Evolutionary conservation across 1,140 invertebrate species (phyloP), one percentile per base, ranked within the genome.

Genomic region (Cyrtorhinus lividipennis): DNA sequence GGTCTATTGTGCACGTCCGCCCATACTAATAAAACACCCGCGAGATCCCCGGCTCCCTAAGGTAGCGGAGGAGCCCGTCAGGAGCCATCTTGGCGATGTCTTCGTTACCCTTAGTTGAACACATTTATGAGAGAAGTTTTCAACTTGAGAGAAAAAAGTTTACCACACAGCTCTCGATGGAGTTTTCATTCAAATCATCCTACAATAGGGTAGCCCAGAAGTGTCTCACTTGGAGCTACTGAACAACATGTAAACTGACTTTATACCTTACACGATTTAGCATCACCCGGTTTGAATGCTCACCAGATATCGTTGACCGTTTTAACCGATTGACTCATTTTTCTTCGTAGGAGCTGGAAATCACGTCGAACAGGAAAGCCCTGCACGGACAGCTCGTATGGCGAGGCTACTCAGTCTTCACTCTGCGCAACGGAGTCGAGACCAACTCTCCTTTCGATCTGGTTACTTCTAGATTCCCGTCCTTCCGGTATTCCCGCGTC

Each of bases 401-500:
- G 88, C 73, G 77, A 5, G 76, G 80, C 53, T 93, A 93, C 73
- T 80, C 82, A 22, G 81, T 88, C 62, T 78, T 80, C 66, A 81
- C 79, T 13, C 81, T 80, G 27, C 76, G 77, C 69, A 77, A 76
- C 65, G 80, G 78, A 13, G 76, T 77, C 26, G 82, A 82, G 69
- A 79, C 74, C 46, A 80, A 81, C 66, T 81, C 80, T 1, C 78
- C 80, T 30, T 86, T 93, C 72, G 88, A 90, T 64, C 72, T 93
- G 20, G 80, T 76, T 53, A 75, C 81, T 18, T 78, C 78, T 65
- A 81, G 81, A 68, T 95, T 88, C 80, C 91, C 92, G 56, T 80
- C 88, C 0, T 81, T 94, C 67, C 81, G 81, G 74, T 95, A 92
- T 73, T 92, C 88, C 53, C 75, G 86, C 64, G 92, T 95, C 13